These are phyloP conservation scores for Procambarus virginalis DNA, from an alignment of 1,140 invertebrate genomes.

Conservation along the genomic window DNA sequence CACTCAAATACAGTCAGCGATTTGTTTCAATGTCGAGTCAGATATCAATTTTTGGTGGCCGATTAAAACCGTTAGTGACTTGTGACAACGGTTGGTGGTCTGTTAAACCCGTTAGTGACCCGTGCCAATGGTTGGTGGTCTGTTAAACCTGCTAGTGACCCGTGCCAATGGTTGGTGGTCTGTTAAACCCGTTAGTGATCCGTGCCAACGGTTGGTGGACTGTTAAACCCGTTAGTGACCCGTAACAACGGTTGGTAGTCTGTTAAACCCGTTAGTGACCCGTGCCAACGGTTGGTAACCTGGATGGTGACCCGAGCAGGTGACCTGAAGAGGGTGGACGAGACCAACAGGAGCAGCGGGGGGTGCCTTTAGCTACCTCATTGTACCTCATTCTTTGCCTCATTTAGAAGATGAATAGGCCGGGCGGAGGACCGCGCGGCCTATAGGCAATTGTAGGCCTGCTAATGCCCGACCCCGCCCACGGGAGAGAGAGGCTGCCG, in stretches of 20 bases:
- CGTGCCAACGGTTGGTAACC: no score
- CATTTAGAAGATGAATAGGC: constrained; percentile 45
- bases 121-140: no score
- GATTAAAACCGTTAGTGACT: no score
- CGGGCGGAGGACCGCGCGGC: neutral
- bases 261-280: neutral
- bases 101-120: no score
- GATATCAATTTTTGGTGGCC: no score
- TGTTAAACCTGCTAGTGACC: neutral
- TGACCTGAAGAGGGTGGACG: neutral
- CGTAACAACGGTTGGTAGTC: neutral
- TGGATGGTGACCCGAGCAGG: no score
- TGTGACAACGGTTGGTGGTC: no score
- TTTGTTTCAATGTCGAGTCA: no score
- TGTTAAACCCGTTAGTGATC: neutral
- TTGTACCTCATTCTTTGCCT: constrained; percentile 50
- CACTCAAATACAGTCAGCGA: no score
- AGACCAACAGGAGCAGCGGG: neutral
- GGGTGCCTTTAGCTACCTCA: constrained; percentile 17
- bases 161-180: neutral
- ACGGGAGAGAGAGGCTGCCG: neutral
- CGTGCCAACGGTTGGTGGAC: neutral
- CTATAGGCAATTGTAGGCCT: constrained; percentile 35
- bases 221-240: neutral
- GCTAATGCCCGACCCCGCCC: constrained; percentile 31